Conservation (phyloP, 92 coral and sea anemone genomes). For the Epizoanthus scotinus region DNA sequence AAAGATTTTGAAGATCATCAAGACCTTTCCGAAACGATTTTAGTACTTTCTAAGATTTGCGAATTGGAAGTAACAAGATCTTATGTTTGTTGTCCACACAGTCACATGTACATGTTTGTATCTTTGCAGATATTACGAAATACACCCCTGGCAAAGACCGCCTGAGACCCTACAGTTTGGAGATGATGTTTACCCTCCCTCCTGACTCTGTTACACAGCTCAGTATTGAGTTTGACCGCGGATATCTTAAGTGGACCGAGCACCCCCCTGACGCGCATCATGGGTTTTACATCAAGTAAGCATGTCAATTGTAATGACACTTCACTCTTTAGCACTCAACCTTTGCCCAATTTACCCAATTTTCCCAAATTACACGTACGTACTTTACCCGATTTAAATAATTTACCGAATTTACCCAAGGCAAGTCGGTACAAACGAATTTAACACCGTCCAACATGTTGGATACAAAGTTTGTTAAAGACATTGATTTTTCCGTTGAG, state of each 20-base stretch:
- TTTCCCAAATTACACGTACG: no score
- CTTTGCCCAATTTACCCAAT: background rate
- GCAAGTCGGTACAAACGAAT: no score
- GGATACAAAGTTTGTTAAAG: no score
- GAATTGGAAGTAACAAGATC: no score
- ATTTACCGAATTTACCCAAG: no score
- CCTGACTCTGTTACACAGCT: slow-evolving; percentile 83
- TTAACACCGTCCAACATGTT: no score
- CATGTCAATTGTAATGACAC: background rate
- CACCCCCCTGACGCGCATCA: slow-evolving; percentile 99
- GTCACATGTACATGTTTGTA: background rate
- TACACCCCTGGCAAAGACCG: slow-evolving; percentile 91
- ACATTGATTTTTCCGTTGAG: no score
- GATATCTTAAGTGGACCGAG: slow-evolving; percentile 96
- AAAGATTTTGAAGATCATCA: no score
- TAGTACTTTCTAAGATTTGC: no score
- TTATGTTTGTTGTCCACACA: background rate
- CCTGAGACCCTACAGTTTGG: slow-evolving; percentile 75
- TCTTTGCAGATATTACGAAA: slow-evolving; percentile 55
- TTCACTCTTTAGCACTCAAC: background rate
- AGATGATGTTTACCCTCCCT: slow-evolving; percentile 78
- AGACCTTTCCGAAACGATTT: no score
- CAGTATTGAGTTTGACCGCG: slow-evolving; percentile 86
- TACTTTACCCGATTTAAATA: no score
- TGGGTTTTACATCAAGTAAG: slow-evolving; percentile 93